These are phyloP conservation scores for Tachina grossa DNA, from an alignment of 2,888 invertebrate species.

Conservation along the genomic window DNA sequence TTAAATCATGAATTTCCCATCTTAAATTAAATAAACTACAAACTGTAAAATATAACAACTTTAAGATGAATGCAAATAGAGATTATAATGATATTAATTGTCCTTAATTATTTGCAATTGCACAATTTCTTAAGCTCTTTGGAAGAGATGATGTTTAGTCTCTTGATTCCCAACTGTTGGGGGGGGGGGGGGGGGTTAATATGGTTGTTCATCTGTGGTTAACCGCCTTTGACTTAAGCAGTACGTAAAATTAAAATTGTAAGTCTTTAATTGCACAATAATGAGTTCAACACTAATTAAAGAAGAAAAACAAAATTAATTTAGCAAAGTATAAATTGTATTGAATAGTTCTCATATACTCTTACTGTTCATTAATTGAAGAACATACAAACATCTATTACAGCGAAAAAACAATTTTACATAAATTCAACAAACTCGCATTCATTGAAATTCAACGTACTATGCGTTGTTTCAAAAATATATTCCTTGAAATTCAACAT, in stretches of 20 bases:
- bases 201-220: constrained; percentile 20
- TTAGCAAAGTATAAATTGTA: constrained; percentile 13
- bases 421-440: too few relatives aligned
- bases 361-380: neutral
- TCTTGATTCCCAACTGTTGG: constrained; percentile 15
- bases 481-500: too few relatives aligned
- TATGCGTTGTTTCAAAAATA: too few relatives aligned
- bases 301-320: neutral
- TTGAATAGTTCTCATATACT: neutral
- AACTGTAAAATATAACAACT: neutral
- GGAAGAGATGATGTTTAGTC: constrained; percentile 15
- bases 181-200: too few relatives aligned
- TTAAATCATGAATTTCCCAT: neutral
- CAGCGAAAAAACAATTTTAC: too few relatives aligned
- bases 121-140: constrained; percentile 30
- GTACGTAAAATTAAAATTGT: constrained; percentile 6
- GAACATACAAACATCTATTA: neutral
- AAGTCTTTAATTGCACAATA: constrained; percentile 45
- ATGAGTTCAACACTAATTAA: constrained; percentile 44
- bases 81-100: constrained; percentile 65
- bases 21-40: too few relatives aligned
- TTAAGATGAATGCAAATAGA: neutral
- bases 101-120: constrained; percentile 70
- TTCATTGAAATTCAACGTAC: too few relatives aligned
- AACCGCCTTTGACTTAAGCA: neutral